Percentiles rank a stretch among this genome's conserved stretches.
phyloP scores from a whole-genome alignment of 1,140 invertebrate species.

The Brachionus angularis region DNA sequence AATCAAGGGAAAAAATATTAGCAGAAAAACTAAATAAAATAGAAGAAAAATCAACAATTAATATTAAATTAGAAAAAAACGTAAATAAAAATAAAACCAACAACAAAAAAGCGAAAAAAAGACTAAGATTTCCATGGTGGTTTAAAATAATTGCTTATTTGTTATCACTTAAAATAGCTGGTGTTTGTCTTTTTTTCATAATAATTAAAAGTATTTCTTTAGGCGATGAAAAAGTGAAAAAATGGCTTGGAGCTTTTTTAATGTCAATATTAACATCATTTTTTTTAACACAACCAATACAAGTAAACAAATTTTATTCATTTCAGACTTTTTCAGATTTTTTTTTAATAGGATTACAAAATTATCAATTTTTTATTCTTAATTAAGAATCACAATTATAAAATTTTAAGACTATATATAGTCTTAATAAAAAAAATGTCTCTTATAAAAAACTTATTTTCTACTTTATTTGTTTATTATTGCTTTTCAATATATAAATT shows the following conservation, averaged over 20 bases:
- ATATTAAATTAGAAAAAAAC: neutral
- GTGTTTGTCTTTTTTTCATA: slow-evolving; percentile 59
- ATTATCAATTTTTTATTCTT: slow-evolving; percentile 54
- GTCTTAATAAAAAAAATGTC: neutral
- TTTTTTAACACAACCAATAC: slow-evolving; percentile 63
- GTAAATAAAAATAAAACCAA: neutral
- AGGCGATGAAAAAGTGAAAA: slow-evolving; percentile 61
- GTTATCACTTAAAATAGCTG: slow-evolving; percentile 56
- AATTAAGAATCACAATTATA: slow-evolving; percentile 45
- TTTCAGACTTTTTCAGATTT: slow-evolving; percentile 59
- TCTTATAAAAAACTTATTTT: too few species aligned
- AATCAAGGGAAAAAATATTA: neutral
- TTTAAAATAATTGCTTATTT: slow-evolving; percentile 61
- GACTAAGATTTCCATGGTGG: slow-evolving; percentile 60
- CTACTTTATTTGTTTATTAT: too few species aligned
- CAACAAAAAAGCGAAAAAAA: slow-evolving; percentile 28
- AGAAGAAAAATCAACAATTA: neutral
- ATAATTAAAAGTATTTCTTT: slow-evolving; percentile 63
- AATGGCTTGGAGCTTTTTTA: slow-evolving; percentile 63
- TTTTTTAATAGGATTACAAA: slow-evolving; percentile 59
- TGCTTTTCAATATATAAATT: too few species aligned
- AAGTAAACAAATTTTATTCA: slow-evolving; percentile 61
- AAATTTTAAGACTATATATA: neutral
- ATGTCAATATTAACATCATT: slow-evolving; percentile 62
- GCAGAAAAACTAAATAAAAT: neutral